Evolutionary conservation across 2,113 vertebrate species (phyloP).

Genomic region (Scortum barcoo): DNA sequence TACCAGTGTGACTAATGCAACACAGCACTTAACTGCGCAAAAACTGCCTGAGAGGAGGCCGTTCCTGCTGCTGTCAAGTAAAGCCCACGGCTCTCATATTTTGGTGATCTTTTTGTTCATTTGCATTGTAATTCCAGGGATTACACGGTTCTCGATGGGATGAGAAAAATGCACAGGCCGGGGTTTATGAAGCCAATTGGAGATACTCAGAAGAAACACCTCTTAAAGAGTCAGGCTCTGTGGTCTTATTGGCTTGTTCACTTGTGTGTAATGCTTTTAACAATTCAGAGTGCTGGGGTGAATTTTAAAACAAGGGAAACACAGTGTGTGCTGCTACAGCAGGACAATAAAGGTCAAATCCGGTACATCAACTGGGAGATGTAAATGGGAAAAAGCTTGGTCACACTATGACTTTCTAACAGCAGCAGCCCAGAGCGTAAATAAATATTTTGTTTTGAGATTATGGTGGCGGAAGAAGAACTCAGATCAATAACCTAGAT

Average conservation of each 20-base stretch:
- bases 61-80: constrained; percentile 17
- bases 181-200: constrained; percentile 12
- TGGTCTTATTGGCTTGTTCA: constrained; percentile 5
- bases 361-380: neutral
- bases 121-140: constrained; percentile 35
- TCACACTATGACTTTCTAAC: neutral
- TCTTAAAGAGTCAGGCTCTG: constrained; percentile 9
- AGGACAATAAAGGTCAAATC: constrained; percentile 6
- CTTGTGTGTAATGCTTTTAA: neutral
- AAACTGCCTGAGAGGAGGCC: constrained; percentile 33
- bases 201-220: constrained; percentile 31
- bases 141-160: neutral
- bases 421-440: neutral
- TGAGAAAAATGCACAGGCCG: neutral
- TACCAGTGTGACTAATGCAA: constrained; percentile 40
- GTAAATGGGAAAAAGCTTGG: neutral
- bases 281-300: neutral
- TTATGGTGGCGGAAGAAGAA: neutral
- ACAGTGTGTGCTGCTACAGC: neutral
- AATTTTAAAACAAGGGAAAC: neutral
- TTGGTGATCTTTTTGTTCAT: constrained; percentile 33
- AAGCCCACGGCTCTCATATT: neutral
- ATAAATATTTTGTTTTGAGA: neutral
- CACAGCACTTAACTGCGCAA: constrained; percentile 18
- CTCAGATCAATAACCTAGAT: no score